phyloP scores from a whole-genome alignment of 1,140 invertebrate species.

The Drosophila tsacasi region DNA sequence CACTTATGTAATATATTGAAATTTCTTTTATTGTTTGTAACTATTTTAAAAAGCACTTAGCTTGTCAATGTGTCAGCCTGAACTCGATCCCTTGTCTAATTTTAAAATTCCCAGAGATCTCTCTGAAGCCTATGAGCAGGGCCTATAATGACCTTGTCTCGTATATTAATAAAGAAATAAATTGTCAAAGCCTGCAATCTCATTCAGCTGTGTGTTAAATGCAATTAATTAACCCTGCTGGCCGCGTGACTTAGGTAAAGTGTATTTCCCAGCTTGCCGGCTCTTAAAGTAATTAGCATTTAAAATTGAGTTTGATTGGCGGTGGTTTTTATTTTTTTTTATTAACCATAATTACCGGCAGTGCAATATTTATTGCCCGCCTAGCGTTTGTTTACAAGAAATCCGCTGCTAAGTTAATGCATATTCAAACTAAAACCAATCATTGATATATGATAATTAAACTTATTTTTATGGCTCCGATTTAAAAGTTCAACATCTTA shows the following conservation, averaged over 20 bases:
- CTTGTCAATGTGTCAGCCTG: conserved; percentile 28
- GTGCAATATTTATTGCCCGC: not conserved
- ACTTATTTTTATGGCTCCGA: not conserved
- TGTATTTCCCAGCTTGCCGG: not conserved
- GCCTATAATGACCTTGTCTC: conserved; percentile 13
- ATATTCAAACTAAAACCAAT: not conserved
- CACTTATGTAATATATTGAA: conserved; percentile 49
- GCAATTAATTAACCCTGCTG: conserved; percentile 22
- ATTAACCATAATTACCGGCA: conserved; percentile 13
- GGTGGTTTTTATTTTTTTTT: conserved; percentile 22
- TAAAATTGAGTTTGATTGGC: conserved; percentile 14
- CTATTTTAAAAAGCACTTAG: conserved; percentile 48
- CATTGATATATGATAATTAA: not conserved
- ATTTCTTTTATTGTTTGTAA: conserved; percentile 34
- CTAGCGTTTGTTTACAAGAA: not conserved
- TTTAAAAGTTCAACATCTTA: conserved; percentile 11
- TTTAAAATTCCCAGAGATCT: conserved; percentile 10
- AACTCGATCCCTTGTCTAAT: conserved; percentile 11
- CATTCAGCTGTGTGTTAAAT: conserved; percentile 7
- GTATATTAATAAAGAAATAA: not conserved
- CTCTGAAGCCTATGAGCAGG: not conserved
- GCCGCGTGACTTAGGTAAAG: conserved; percentile 9
- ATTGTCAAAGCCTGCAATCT: conserved; percentile 17
- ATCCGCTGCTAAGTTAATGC: not conserved
- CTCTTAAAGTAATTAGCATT: conserved; percentile 10